Evolutionary conservation across 1,140 invertebrate species (phyloP).

Genomic region (Drosophila pectinifera): DNA sequence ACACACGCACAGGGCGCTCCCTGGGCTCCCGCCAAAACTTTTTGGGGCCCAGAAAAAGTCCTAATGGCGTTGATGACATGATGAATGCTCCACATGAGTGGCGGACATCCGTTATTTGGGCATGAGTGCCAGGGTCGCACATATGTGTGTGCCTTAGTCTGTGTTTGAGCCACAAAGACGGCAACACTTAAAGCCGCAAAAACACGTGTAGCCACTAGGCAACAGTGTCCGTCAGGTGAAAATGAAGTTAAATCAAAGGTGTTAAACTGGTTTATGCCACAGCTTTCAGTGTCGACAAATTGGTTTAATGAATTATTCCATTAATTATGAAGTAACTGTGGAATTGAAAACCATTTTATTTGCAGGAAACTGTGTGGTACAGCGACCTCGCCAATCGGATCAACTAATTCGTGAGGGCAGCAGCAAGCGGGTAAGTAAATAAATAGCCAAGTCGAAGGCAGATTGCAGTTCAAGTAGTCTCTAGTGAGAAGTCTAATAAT

Average conservation of each 20-base stretch:
- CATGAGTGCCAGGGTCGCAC: constrained; percentile 27
- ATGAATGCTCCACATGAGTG: constrained; percentile 61
- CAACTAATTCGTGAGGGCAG: constrained; percentile 91
- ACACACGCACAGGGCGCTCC: constrained; percentile 1
- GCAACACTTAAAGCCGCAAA: constrained; percentile 24
- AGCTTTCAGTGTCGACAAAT: not conserved
- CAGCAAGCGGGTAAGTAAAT: constrained; percentile 89
- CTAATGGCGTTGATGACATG: constrained; percentile 64
- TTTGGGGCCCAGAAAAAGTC: constrained; percentile 36
- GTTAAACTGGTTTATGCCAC: constrained; percentile 27
- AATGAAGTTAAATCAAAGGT: constrained; percentile 37
- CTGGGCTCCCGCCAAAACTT: constrained; percentile 15
- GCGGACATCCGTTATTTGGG: constrained; percentile 58
- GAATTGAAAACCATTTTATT: constrained; percentile 11
- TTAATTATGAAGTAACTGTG: constrained; percentile 9
- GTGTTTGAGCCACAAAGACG: not conserved
- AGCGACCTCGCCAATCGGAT: constrained; percentile 90
- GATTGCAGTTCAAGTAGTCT: not conserved
- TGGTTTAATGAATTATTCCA: constrained; percentile 16
- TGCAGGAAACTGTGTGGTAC: constrained; percentile 91
- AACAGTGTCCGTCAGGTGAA: constrained; percentile 1
- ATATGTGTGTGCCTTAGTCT: not conserved
- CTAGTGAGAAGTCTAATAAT: not conserved
- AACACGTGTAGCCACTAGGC: constrained; percentile 2
- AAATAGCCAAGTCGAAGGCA: not conserved